Percentiles rank a stretch among this genome's conserved stretches.
Evolutionary conservation across 2,797 vertebrate genomes (phyloP).

Genomic region (Lycodopsis pacificus): DNA sequence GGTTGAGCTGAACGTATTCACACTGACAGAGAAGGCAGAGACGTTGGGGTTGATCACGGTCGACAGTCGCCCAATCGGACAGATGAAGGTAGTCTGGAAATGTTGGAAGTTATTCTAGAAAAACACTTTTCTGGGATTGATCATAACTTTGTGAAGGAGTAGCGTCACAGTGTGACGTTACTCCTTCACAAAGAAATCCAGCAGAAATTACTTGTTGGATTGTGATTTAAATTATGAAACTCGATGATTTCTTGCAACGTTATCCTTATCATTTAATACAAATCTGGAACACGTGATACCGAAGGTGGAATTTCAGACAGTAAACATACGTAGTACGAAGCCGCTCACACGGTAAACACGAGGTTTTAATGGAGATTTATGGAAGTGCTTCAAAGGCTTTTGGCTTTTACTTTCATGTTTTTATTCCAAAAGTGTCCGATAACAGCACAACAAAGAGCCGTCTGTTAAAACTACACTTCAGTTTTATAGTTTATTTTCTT

Average conservation of each 20-base stretch:
- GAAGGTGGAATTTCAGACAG: background rate
- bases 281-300: background rate
- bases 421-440: background rate
- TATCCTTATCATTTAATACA: no score
- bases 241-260: background rate
- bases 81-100: no score
- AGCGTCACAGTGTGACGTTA: background rate
- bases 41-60: no score
- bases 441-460: background rate
- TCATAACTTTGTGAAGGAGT: background rate
- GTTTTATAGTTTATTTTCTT: no score
- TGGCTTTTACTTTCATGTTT: background rate
- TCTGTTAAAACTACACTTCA: background rate
- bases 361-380: background rate
- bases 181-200: no score
- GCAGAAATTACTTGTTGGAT: no score
- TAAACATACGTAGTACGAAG: no score
- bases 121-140: background rate
- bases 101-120: background rate
- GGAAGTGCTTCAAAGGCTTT: background rate
- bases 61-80: no score
- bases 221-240: background rate
- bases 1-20: no score
- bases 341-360: background rate
- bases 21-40: no score